phyloP scores from a whole-genome alignment of 2,797 vertebrate species.

The Manis crassicaudata region DNA sequence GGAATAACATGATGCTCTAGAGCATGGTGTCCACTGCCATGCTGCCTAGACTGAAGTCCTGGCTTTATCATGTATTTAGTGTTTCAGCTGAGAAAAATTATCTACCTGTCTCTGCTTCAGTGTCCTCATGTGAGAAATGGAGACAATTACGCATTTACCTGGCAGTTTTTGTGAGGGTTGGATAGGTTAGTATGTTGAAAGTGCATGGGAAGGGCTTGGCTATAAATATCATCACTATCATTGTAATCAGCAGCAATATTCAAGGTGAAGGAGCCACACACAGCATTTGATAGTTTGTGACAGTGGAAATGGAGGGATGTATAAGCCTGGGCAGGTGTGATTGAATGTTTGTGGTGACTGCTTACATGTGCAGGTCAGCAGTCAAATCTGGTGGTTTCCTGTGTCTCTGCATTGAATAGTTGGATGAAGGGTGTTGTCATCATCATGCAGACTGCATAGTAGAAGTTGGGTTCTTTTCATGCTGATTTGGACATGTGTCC shows the following conservation, averaged over 20 bases:
- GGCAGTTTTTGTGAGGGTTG: not conserved
- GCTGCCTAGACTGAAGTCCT: not conserved
- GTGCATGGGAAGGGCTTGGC: no score
- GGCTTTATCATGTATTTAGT: not conserved
- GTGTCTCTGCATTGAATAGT: not conserved
- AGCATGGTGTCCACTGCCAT: not conserved
- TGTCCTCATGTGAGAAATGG: not conserved
- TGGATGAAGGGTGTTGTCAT: not conserved
- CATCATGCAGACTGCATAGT: no score
- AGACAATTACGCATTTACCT: not conserved
- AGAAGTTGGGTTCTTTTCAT: not conserved
- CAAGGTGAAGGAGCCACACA: not conserved
- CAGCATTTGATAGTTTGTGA: not conserved
- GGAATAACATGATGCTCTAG: not conserved
- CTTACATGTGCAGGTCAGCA: not conserved
- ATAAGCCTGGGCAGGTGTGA: not conserved
- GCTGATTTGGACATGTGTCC: not conserved
- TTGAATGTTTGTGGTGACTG: not conserved
- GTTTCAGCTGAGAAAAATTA: not conserved
- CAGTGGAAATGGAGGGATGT: not conserved
- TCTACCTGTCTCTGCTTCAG: not conserved
- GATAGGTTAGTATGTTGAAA: not conserved
- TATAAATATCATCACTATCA: not conserved
- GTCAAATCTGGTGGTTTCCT: no score
- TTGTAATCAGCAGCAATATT: rapidly evolving